Conservation (phyloP, 2,888 invertebrate species). For the Drosophila ezoana region DNA sequence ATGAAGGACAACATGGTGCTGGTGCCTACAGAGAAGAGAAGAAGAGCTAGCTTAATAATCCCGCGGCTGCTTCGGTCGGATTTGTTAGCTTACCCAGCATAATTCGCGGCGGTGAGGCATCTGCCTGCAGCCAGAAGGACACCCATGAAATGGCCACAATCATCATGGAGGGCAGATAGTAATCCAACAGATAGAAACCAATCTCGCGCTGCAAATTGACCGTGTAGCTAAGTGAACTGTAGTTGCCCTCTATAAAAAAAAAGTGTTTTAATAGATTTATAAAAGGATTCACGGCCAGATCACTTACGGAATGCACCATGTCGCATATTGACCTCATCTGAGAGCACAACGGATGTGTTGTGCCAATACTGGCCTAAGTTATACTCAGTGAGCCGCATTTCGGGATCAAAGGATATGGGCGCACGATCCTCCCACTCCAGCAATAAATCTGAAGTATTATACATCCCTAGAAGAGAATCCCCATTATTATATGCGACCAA, state of each 20-base stretch:
- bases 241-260: constrained; percentile 67
- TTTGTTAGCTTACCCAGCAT: constrained; percentile 71
- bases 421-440: constrained; percentile 74
- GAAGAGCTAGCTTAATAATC: neutral
- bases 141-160: constrained; percentile 83
- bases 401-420: constrained; percentile 82
- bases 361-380: constrained; percentile 77
- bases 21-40: constrained; percentile 61
- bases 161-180: constrained; percentile 83
- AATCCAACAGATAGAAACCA: constrained; percentile 81
- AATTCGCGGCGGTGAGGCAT: constrained; percentile 81
- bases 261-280: neutral
- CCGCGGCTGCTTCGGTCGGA: fast-evolving
- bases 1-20: constrained; percentile 83
- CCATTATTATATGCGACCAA: fast-evolving
- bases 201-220: constrained; percentile 81
- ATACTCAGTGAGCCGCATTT: constrained; percentile 81
- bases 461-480: constrained; percentile 73
- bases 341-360: constrained; percentile 72
- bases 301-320: constrained; percentile 80
- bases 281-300: neutral
- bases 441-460: constrained; percentile 78
- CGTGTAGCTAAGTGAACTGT: constrained; percentile 80
- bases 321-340: constrained; percentile 74
- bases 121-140: constrained; percentile 82